Conservation (phyloP, 2,113 vertebrate species). For the Oncorhynchus masou region DNA sequence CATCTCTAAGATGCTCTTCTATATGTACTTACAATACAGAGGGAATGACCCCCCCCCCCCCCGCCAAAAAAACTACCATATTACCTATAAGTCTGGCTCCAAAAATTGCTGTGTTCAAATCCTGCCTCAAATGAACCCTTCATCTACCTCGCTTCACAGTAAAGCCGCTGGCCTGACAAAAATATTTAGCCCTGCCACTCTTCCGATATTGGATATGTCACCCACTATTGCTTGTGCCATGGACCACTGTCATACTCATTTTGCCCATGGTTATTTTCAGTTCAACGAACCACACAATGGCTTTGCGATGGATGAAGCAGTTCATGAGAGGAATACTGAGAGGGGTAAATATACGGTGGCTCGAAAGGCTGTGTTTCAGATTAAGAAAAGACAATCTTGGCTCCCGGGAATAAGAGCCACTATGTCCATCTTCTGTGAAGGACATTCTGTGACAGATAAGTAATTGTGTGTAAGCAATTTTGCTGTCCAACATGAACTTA, state of each 20-base stretch:
- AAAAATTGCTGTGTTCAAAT: conserved; percentile 40
- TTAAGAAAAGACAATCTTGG: neutral
- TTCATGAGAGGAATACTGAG: conserved; percentile 29
- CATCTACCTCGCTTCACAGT: conserved; percentile 49
- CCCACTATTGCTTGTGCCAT: conserved; percentile 62
- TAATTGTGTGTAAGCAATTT: neutral
- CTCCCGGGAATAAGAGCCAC: too few species aligned
- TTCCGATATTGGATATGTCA: conserved; percentile 71
- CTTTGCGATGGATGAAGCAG: conserved; percentile 36
- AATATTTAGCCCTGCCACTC: conserved; percentile 68
- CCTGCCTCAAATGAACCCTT: conserved; percentile 61
- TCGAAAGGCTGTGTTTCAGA: conserved; percentile 15
- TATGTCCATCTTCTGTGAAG: neutral
- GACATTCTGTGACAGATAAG: neutral
- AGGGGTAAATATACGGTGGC: conserved; percentile 26
- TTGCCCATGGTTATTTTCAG: conserved; percentile 54
- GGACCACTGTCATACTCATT: conserved; percentile 71
- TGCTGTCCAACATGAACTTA: neutral
- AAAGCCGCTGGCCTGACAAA: conserved; percentile 59
- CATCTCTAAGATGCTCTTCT: too few species aligned
- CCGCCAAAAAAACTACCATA: conserved; percentile 2
- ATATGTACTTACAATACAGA: too few species aligned
- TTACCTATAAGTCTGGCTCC: conserved; percentile 27
- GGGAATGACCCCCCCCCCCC: too few species aligned
- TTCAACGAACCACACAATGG: conserved; percentile 43